Evolutionary conservation across 2,888 invertebrate species (phyloP).

Genomic region (Bembecia ichneumoniformis): DNA sequence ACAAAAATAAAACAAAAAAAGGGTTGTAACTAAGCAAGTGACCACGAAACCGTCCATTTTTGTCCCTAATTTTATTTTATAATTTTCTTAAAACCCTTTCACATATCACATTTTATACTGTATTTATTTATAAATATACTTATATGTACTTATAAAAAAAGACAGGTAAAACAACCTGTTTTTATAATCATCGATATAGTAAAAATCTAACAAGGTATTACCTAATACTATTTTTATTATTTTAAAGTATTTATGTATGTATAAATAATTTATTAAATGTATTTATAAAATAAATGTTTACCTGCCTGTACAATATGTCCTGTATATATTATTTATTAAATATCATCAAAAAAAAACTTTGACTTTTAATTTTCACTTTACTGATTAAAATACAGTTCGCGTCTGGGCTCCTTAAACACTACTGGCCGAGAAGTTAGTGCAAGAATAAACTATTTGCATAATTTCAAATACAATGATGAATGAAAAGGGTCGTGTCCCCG

Average conservation of each 20-base stretch:
- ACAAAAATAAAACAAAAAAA: slow-evolving; percentile 24
- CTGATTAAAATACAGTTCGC: slow-evolving; percentile 23
- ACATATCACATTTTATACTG: too few relatives aligned
- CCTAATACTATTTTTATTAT: not conserved
- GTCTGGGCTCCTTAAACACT: slow-evolving; percentile 30
- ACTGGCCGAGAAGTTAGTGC: slow-evolving; percentile 43
- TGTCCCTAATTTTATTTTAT: too few relatives aligned
- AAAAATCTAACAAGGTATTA: too few relatives aligned
- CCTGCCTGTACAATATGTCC: not conserved
- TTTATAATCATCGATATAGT: too few relatives aligned
- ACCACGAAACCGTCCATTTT: slow-evolving; percentile 9
- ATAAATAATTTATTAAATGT: not conserved
- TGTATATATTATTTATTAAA: slow-evolving; percentile 16
- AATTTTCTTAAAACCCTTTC: too few relatives aligned
- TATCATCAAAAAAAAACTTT: slow-evolving; percentile 31
- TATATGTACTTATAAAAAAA: not conserved
- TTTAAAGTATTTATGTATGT: not conserved
- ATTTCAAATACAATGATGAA: slow-evolving; percentile 31
- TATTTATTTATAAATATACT: not conserved
- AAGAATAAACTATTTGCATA: slow-evolving; percentile 33
- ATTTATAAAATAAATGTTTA: not conserved
- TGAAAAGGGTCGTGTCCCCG: slow-evolving; percentile 39
- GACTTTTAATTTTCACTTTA: slow-evolving; percentile 12
- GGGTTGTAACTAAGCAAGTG: slow-evolving; percentile 27
- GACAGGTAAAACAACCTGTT: not conserved